Base-by-base conservation (phyloP, 2,888 invertebrate species). In the Boloria euphrosyne region DNA sequence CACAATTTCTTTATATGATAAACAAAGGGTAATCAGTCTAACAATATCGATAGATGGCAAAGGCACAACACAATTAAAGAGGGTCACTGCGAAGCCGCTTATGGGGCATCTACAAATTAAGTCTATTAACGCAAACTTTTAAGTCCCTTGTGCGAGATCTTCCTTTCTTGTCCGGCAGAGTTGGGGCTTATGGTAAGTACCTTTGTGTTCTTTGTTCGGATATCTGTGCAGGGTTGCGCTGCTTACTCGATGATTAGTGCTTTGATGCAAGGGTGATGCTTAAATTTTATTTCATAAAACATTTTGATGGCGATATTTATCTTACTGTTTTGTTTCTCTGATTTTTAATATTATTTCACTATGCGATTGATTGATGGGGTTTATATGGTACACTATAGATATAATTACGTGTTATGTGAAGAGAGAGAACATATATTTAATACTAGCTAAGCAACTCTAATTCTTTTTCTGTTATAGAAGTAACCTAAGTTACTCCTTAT, bases 51-150 rank as follows among this genome's bases (percentile, higher is more conserved):
- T 79, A 82, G 73, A 82, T 80, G 81, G 82, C 65, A 68, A 70
- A 66, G 70, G 75, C 67, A 73, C 84, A 80, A 72, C 87, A 74
- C 82, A 77, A 80, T 74, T 78, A 78, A 72, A 75, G 77, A 83
- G 86, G 87, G 88, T 88, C 87, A 86, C 80, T 80, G 80, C 76
- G 84, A 85, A 90, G 86, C 88, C 83, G 89, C 89, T 90, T 89
- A 90, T 78, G 79, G 82, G 78, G 81, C 82, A 85, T 85, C 89
- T 89, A 86, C 90, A 91, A 90, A 90, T 91, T 91, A 92, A 92
- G 90, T 89, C 90, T 87, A 91, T 90, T 90, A 88, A 89, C 80
- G 86, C 84, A 84, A 90, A 92, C 88, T 90, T 92, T 91, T 90
- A 90, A 90, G 91, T 90, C 92, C 89, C 79, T 81, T 82, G 78